Conservation (phyloP, 2,797 vertebrate genomes). For the Pelobates cultripes region DNA sequence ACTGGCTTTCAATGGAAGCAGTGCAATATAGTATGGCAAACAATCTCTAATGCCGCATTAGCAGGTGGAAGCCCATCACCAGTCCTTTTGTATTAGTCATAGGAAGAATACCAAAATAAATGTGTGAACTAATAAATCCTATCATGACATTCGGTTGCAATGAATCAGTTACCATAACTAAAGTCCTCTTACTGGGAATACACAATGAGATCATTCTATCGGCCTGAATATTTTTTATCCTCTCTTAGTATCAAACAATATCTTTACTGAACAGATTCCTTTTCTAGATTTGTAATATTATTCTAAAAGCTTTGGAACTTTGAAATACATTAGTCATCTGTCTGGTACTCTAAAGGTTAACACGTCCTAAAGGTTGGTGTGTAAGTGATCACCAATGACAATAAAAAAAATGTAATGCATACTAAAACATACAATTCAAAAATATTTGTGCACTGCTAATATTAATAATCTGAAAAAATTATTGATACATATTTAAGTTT, state of each 20-base stretch:
- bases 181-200: conserved; percentile 27
- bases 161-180: conserved; percentile 17
- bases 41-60: conserved; percentile 37
- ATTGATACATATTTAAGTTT: too few relatives aligned
- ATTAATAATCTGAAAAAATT: too few relatives aligned
- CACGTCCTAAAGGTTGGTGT: too few relatives aligned
- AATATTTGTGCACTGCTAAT: too few relatives aligned
- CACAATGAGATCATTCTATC: conserved; percentile 29
- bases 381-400: too few relatives aligned
- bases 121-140: conserved; percentile 49
- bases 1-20: conserved; percentile 14
- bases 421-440: too few relatives aligned
- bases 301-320: neutral
- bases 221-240: neutral
- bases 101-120: conserved; percentile 49
- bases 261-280: neutral
- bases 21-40: conserved; percentile 25
- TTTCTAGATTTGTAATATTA: neutral
- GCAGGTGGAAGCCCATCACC: conserved; percentile 36
- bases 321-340: neutral
- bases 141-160: conserved; percentile 37
- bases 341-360: neutral
- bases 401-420: too few relatives aligned
- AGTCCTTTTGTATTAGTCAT: conserved; percentile 50
- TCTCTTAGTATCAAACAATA: neutral